Evolutionary conservation across 2,797 vertebrate species (phyloP).

Genomic region (Fistularia commersonii): DNA sequence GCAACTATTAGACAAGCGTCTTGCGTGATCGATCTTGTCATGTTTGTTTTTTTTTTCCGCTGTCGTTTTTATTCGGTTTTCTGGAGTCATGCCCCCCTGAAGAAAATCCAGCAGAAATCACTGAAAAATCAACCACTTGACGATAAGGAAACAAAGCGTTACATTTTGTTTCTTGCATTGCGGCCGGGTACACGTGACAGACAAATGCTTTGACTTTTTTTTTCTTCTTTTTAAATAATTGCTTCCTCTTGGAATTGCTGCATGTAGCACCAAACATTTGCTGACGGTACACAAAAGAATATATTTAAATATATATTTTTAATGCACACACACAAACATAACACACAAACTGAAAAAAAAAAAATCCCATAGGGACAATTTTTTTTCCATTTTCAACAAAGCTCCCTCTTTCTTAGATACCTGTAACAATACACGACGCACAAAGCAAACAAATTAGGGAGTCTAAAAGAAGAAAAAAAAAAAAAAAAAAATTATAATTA

Average conservation of each 20-base stretch:
- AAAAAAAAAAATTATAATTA: constrained; percentile 11
- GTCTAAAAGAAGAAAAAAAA: constrained; percentile 22
- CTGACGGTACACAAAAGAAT: constrained; percentile 46
- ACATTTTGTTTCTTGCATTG: constrained; percentile 70
- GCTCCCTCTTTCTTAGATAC: constrained; percentile 46
- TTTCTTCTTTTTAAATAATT: constrained; percentile 18
- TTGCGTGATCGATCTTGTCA: too few species aligned
- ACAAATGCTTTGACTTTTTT: constrained; percentile 27
- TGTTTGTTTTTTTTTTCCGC: constrained; percentile 15
- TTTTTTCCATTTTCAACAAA: constrained; percentile 49
- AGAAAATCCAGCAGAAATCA: constrained; percentile 73
- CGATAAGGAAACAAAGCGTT: constrained; percentile 63
- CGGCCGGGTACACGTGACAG: constrained; percentile 39
- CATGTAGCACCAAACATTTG: constrained; percentile 72
- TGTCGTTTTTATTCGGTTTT: constrained; percentile 44
- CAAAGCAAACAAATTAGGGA: constrained; percentile 51
- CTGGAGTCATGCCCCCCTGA: constrained; percentile 62
- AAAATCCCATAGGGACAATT: constrained; percentile 86
- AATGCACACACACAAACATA: constrained; percentile 66
- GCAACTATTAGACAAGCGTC: constrained; percentile 56
- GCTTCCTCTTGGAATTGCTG: constrained; percentile 48
- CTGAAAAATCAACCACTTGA: constrained; percentile 47
- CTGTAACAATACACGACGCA: constrained; percentile 48
- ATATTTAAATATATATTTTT: constrained; percentile 61
- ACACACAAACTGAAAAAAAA: constrained; percentile 54